phyloP scores from a whole-genome alignment of 2,797 vertebrate genomes.

The Hoplostethus mediterraneus region DNA sequence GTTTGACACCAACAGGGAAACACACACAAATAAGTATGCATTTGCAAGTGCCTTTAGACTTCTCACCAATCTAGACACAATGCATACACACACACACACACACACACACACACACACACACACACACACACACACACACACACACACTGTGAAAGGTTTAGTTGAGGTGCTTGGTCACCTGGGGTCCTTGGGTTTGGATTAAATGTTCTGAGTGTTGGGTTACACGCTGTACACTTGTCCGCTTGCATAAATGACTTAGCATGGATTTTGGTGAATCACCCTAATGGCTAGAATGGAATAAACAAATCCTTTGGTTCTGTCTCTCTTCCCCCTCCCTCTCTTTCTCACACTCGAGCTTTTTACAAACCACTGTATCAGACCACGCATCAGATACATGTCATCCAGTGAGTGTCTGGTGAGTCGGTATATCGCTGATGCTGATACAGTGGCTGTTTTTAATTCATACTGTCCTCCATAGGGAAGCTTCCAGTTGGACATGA shows the following conservation, averaged over 20 bases:
- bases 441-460: background rate
- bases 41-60: background rate
- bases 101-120: slow-evolving; percentile 8
- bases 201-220: slow-evolving; percentile 3
- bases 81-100: slow-evolving; percentile 12
- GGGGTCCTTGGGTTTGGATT: slow-evolving; percentile 17
- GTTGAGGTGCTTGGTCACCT: background rate
- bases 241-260: background rate
- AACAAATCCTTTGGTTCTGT: slow-evolving; percentile 5
- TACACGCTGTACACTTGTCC: background rate
- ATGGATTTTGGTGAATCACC: slow-evolving; percentile 2
- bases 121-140: slow-evolving; percentile 10
- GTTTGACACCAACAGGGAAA: background rate
- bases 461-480: background rate
- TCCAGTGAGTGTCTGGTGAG: background rate
- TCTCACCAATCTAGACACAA: background rate
- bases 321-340: background rate
- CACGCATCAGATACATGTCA: background rate
- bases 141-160: background rate
- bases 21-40: background rate
- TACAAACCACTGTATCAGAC: background rate
- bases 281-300: slow-evolving; percentile 2
- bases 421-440: background rate
- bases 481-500: too few relatives aligned
- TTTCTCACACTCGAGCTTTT: background rate